A percentile compares a stretch with the other conserved stretches of the same genome.
Conservation (phyloP, 2,797 vertebrate genomes). For the Lerista edwardsae region DNA sequence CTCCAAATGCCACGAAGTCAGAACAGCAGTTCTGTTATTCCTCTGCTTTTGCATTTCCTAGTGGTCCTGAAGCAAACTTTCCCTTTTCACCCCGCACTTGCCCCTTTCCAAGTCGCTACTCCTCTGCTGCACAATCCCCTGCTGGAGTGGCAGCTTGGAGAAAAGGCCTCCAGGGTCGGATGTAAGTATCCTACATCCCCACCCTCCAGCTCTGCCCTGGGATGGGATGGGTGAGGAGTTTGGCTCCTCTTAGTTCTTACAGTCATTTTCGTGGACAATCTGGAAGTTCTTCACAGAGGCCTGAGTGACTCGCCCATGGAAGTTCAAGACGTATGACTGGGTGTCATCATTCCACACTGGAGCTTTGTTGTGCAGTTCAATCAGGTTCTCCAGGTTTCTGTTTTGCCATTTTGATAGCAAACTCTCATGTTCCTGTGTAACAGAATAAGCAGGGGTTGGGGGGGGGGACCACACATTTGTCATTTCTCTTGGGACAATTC, state of each 20-base stretch:
- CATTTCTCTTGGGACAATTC: too few species aligned
- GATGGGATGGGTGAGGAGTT: too few species aligned
- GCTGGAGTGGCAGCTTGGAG: too few species aligned
- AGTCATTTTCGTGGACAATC: conserved; percentile 95
- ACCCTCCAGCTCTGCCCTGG: not conserved
- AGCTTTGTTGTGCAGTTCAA: conserved; percentile 96
- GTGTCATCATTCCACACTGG: conserved; percentile 98
- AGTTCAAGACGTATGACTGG: conserved; percentile 96
- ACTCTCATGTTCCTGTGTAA: conserved; percentile 88
- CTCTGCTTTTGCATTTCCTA: too few species aligned
- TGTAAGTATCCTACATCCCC: not conserved
- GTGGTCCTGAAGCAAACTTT: too few species aligned
- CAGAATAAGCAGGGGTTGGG: conserved; percentile 25
- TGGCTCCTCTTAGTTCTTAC: conserved; percentile 84
- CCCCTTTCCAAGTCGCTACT: too few species aligned
- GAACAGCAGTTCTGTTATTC: too few species aligned
- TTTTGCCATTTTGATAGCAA: conserved; percentile 92
- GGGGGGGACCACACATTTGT: conserved; percentile 14
- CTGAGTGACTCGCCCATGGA: conserved; percentile 95
- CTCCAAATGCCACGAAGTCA: too few species aligned
- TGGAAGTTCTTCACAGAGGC: conserved; percentile 99
- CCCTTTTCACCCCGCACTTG: not conserved
- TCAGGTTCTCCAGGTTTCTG: conserved; percentile 89
- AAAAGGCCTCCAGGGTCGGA: too few species aligned
- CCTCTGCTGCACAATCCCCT: too few species aligned